Evolutionary conservation across 2,888 invertebrate species (phyloP).

Genomic region (Drosophila recens): DNA sequence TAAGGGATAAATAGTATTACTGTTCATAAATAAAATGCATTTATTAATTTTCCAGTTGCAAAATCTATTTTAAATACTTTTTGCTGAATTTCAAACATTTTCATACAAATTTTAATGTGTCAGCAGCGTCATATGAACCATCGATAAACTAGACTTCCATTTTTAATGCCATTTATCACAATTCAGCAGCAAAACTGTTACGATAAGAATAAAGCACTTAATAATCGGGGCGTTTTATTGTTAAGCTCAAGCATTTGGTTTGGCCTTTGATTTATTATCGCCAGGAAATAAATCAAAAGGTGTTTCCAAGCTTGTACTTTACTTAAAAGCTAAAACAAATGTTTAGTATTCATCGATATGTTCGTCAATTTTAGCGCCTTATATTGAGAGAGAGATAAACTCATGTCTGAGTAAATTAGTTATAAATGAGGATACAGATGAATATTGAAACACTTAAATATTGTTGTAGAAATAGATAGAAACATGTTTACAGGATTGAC

Average conservation of each 20-base stretch:
- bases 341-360: background rate
- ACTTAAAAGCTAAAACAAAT: slow-evolving; percentile 14
- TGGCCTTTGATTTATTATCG: slow-evolving; percentile 45
- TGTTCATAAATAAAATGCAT: no score
- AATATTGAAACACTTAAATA: no score
- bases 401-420: background rate
- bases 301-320: slow-evolving; percentile 3
- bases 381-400: background rate
- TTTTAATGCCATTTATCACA: slow-evolving; percentile 42
- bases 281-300: slow-evolving; percentile 42
- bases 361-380: background rate
- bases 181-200: slow-evolving; percentile 14
- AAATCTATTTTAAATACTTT: no score
- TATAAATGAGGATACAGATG: no score
- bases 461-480: no score
- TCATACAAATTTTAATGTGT: background rate
- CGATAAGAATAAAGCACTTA: slow-evolving; percentile 30
- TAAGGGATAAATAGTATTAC: background rate
- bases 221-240: slow-evolving; percentile 34
- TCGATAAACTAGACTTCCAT: slow-evolving; percentile 16
- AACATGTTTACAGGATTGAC: no score
- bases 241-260: slow-evolving; percentile 29
- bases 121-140: background rate
- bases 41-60: background rate
- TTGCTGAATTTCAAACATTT: no score